Evolutionary conservation across 2,888 invertebrate genomes (phyloP).

Genomic region (Phengaris alcon): DNA sequence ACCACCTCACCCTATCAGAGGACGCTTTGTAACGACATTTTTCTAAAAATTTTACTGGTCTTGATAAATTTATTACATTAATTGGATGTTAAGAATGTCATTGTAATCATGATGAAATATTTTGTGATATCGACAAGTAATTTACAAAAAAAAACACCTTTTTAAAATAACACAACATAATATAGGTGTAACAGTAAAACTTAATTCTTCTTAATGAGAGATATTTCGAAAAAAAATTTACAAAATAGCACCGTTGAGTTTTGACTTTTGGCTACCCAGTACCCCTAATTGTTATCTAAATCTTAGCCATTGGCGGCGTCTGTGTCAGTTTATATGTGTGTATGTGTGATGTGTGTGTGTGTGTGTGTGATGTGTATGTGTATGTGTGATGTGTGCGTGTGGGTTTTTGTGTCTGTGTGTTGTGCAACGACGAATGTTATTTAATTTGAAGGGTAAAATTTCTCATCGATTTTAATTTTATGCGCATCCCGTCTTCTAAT

Average conservation of each 20-base stretch:
- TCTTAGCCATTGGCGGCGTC: slow-evolving; percentile 45
- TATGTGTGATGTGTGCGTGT: slow-evolving; percentile 40
- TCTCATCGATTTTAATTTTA: slow-evolving; percentile 79
- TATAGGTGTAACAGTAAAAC: no score
- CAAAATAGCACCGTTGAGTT: background rate
- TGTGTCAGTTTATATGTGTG: slow-evolving; percentile 30
- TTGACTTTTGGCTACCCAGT: slow-evolving; percentile 32
- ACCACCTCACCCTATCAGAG: slow-evolving; percentile 67
- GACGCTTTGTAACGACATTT: slow-evolving; percentile 17
- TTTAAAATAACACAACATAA: no score
- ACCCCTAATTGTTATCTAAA: slow-evolving; percentile 67
- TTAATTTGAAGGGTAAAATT: slow-evolving; percentile 77
- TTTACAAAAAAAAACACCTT: background rate
- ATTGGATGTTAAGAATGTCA: background rate
- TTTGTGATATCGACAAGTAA: slow-evolving; percentile 29
- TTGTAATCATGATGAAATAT: background rate
- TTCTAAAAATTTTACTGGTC: slow-evolving; percentile 17
- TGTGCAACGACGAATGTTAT: slow-evolving; percentile 70
- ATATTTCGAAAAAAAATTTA: no score
- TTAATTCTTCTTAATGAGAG: no score
- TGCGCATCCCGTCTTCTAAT: slow-evolving; percentile 74
- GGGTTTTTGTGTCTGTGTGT: slow-evolving; percentile 51
- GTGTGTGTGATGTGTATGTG: slow-evolving; percentile 45
- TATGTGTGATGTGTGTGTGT: slow-evolving; percentile 40
- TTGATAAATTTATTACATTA: slow-evolving; percentile 4